Conservation (phyloP, 2,797 vertebrate genomes). For the Arnoldichthys spilopterus region DNA sequence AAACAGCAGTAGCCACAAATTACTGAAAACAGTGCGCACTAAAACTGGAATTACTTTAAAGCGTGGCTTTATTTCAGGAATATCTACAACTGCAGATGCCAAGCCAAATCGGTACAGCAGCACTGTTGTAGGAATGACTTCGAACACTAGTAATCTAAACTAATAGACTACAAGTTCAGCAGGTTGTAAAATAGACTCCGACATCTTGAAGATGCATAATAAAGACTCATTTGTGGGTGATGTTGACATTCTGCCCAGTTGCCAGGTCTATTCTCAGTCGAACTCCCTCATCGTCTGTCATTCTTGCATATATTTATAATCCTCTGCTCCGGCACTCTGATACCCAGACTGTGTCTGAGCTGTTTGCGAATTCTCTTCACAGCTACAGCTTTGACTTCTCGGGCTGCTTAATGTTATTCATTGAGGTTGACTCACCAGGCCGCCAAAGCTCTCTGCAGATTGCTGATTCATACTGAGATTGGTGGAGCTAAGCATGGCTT, state of each 20-base stretch:
- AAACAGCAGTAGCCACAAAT: conserved; percentile 6
- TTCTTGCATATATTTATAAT: conserved; percentile 9
- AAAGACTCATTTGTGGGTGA: neutral
- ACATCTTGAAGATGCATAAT: neutral
- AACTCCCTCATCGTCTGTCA: neutral
- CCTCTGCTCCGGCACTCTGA: conserved; percentile 4
- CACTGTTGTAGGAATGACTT: neutral
- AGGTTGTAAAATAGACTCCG: neutral
- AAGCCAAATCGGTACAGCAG: no score
- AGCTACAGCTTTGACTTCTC: conserved; percentile 20
- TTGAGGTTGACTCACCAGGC: conserved; percentile 51
- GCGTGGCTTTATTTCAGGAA: conserved; percentile 3
- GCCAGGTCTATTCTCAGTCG: neutral
- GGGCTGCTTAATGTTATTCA: conserved; percentile 57
- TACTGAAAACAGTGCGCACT: neutral
- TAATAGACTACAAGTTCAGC: neutral
- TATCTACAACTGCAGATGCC: neutral
- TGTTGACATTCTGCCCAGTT: neutral
- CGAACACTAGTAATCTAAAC: neutral
- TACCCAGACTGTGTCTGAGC: conserved; percentile 19
- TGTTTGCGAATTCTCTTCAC: conserved; percentile 30
- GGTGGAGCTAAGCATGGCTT: conserved; percentile 2
- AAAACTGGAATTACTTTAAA: conserved; percentile 21
- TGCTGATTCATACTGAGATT: conserved; percentile 52
- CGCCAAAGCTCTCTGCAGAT: conserved; percentile 41